A percentile compares a stretch with the other conserved stretches of the same genome.
These are phyloP conservation scores for Macrophya alboannulata DNA, from an alignment of 2,888 invertebrate genomes.

Conservation along the genomic window DNA sequence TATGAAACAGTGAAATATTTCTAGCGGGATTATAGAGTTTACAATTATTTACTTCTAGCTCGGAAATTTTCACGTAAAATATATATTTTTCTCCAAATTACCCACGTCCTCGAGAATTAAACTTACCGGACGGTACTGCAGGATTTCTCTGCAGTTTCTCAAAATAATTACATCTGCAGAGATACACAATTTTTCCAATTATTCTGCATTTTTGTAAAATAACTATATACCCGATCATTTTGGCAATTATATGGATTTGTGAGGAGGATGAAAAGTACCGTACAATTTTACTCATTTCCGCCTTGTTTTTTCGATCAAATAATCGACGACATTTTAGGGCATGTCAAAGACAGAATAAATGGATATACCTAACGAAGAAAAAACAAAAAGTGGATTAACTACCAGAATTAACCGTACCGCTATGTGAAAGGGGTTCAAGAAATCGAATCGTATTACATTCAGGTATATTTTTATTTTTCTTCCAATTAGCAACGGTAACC, in stretches of 20 bases:
- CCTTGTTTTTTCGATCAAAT: background rate
- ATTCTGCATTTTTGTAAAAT: background rate
- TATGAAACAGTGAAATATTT: slow-evolving; percentile 1
- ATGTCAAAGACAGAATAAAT: background rate
- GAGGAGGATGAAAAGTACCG: no score
- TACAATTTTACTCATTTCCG: no score
- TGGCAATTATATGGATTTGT: no score
- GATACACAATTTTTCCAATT: background rate
- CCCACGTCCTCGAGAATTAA: background rate
- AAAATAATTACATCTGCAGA: background rate
- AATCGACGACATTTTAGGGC: background rate
- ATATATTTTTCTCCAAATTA: slow-evolving; percentile 25
- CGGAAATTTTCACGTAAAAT: background rate
- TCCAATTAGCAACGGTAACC: slow-evolving; percentile 25
- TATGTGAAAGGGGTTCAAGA: slow-evolving; percentile 22
- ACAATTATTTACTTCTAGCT: slow-evolving; percentile 13
- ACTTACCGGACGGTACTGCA: background rate
- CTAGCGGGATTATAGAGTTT: slow-evolving; percentile 10
- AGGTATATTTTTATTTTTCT: slow-evolving; percentile 8
- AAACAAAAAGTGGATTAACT: background rate
- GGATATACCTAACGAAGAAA: background rate
- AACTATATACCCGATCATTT: no score
- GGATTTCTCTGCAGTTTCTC: background rate
- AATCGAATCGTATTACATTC: slow-evolving; percentile 35
- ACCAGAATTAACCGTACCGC: slow-evolving; percentile 25